Percentiles rank a stretch among this genome's conserved stretches.
These are phyloP conservation scores for Sphaeridia pumilis DNA, from an alignment of 2,888 invertebrate species.

Conservation along the genomic window DNA sequence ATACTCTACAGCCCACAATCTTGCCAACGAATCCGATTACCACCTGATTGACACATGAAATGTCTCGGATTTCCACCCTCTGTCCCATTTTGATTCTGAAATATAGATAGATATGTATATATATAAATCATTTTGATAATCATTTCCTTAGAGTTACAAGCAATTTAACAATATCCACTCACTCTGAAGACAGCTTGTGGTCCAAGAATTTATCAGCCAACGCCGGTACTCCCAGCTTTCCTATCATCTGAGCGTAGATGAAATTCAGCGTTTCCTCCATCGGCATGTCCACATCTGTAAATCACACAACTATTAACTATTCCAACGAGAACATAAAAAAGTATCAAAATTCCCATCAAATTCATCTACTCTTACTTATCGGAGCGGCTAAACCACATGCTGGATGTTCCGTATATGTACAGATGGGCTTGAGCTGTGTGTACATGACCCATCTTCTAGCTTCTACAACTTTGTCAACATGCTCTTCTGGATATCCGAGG, in stretches of 20 bases:
- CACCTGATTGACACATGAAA: background rate
- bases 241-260: background rate
- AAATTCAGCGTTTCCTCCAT: background rate
- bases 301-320: background rate
- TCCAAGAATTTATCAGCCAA: too few species aligned
- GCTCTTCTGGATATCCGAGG: constrained; percentile 4
- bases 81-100: constrained; percentile 2
- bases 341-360: background rate
- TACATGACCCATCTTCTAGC: constrained; percentile 1
- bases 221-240: background rate
- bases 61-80: constrained; percentile 3
- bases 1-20: background rate
- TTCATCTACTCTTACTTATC: background rate
- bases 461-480: background rate
- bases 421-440: background rate
- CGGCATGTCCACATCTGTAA: background rate
- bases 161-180: too few species aligned
- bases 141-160: too few species aligned
- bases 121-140: too few species aligned
- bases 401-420: background rate
- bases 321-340: background rate
- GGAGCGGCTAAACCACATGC: background rate
- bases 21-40: background rate
- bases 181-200: too few species aligned
- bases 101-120: too few species aligned